These are phyloP conservation scores for Hyaena hyaena DNA, from an alignment of 2,113 vertebrate species.

Conservation along the genomic window DNA sequence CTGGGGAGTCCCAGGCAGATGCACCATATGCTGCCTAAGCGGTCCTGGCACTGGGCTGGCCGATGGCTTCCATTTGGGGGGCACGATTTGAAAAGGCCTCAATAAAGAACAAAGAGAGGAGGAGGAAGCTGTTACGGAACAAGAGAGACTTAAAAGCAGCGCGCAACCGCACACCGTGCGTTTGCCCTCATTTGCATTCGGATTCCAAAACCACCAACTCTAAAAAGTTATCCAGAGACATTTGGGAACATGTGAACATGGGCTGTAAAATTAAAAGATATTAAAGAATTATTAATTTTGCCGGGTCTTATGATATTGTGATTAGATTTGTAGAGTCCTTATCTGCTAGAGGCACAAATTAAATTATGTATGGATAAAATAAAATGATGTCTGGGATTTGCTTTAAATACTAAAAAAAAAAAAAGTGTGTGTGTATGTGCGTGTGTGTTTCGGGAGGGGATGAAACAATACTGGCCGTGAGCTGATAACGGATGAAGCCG, in stretches of 20 bases:
- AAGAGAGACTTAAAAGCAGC: neutral
- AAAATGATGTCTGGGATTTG: neutral
- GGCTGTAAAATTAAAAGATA: slow-evolving; percentile 20
- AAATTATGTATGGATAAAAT: slow-evolving; percentile 51
- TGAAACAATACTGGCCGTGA: neutral
- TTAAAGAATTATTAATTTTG: slow-evolving; percentile 47
- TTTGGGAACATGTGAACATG: neutral
- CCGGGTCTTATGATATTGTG: neutral
- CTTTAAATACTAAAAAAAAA: neutral
- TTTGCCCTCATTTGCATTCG: neutral
- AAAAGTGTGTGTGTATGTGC: neutral
- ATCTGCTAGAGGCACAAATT: slow-evolving; percentile 41
- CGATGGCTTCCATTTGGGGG: neutral
- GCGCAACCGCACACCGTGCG: rapidly evolving
- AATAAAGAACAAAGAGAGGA: neutral
- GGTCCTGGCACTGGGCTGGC: slow-evolving; percentile 13
- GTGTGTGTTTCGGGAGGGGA: neutral
- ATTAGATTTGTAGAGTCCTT: slow-evolving; percentile 45
- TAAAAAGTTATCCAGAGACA: neutral
- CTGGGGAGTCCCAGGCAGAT: neutral
- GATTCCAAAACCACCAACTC: neutral
- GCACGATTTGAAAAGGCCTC: slow-evolving; percentile 23
- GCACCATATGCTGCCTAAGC: slow-evolving; percentile 1
- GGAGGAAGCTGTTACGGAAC: neutral
- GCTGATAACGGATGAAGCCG: neutral